Base-by-base conservation (phyloP, 2,888 invertebrate genomes). In the Sicus ferrugineus region DNA sequence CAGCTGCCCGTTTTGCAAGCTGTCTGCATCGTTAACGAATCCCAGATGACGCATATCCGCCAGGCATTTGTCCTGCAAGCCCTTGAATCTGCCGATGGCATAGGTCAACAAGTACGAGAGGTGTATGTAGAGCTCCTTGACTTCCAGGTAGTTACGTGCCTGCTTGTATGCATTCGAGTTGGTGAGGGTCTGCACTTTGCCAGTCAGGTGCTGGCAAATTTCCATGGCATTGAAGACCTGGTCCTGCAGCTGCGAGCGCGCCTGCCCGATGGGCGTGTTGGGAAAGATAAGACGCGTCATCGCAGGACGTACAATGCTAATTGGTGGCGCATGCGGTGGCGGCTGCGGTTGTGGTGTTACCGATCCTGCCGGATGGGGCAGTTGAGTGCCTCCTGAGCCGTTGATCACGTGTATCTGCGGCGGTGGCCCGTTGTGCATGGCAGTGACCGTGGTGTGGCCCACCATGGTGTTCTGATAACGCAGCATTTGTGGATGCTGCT, bases 41-140 rank as follows among this genome's bases (percentile, higher is more conserved):
- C 85, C 85, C 70, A 85, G 76, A n/a, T 81, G 79, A 5, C 83
- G 79, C 84, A 86, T 85, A 73, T 85, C 85, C 14, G 79, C 77
- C 30, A 82, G 73, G 30, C 84, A 85, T 74, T 83, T 85, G 42
- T 85, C 86, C 70, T 86, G 86, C 28, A 85, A 70, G 19, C 83
- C 80, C 63, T 85, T 85, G 26, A 85, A 84, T 2, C 86, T 79
- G 6, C 85, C 86, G 66, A 84, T 83, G 1, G 85, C 84, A 69
- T 86, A 86, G 0, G 85, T 84, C 69, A 84, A 79, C 48, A 86
- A 72, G 70, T 86, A 86, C 2, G 85, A 85, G 14, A 86, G 74
- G 75, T 86, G 86, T 64, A 86, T 84, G 59, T 85, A 84, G 2
- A 86, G 75, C 69, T 86, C 85, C 69, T 86, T 86, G 4, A 86